These are phyloP conservation scores for Bufotes viridis DNA, from an alignment of 2,797 vertebrate species.

Conservation along the genomic window DNA sequence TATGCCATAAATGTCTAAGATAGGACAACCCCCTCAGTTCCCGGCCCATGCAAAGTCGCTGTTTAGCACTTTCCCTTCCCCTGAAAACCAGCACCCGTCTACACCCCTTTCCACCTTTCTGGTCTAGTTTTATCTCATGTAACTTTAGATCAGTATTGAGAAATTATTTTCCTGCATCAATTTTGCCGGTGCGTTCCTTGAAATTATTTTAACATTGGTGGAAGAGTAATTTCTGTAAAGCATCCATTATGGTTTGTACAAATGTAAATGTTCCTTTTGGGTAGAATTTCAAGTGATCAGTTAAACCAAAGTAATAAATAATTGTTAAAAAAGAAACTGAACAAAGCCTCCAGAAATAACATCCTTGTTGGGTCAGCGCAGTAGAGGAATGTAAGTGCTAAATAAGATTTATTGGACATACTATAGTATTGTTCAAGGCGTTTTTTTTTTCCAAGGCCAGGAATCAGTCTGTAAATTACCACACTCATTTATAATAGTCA, in stretches of 20 bases:
- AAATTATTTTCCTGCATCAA: background rate
- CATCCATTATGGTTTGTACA: constrained; percentile 24
- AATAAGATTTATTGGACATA: constrained; percentile 50
- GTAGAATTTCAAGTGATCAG: constrained; percentile 47
- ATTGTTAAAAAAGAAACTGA: background rate
- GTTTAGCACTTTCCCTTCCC: too few relatives aligned
- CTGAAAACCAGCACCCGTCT: too few relatives aligned
- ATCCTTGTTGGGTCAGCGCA: constrained; percentile 47
- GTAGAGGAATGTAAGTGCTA: constrained; percentile 12
- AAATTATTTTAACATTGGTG: background rate
- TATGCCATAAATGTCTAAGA: too few relatives aligned
- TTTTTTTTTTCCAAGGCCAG: constrained; percentile 41
- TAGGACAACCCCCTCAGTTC: too few relatives aligned
- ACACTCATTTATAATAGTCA: constrained; percentile 55
- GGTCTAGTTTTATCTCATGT: background rate
- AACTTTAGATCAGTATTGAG: background rate
- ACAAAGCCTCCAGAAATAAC: constrained; percentile 30
- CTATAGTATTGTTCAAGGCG: constrained; percentile 42
- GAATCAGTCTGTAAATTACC: constrained; percentile 47
- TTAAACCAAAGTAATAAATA: constrained; percentile 52
- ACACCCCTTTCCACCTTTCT: background rate
- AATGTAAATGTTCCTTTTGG: constrained; percentile 44
- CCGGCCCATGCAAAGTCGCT: too few relatives aligned
- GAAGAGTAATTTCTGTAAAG: constrained; percentile 20
- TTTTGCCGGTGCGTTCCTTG: background rate